Evolutionary conservation across 2,797 vertebrate genomes (phyloP).

Genomic region (Vultur gryphus): DNA sequence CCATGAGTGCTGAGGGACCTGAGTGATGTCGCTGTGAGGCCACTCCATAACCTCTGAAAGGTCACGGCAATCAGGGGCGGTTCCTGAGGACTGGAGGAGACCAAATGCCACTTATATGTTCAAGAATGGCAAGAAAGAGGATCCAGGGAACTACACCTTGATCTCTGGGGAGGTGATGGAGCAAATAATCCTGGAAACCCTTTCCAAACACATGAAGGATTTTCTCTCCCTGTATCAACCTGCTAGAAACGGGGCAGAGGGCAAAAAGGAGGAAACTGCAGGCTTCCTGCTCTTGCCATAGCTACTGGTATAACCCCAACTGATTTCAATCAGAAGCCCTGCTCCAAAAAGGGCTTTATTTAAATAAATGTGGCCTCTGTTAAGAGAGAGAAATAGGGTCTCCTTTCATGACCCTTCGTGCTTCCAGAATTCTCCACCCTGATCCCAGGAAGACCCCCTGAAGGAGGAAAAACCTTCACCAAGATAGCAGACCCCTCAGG

Average conservation of each 20-base stretch:
- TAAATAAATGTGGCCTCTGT: background rate
- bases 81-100: background rate
- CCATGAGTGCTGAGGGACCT: background rate
- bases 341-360: background rate
- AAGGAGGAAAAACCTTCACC: background rate
- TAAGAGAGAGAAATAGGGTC: background rate
- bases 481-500: background rate
- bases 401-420: accelerated
- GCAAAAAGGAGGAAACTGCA: background rate
- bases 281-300: background rate
- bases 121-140: background rate
- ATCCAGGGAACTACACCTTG: background rate
- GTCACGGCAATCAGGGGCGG: background rate
- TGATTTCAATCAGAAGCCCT: background rate
- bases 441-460: background rate
- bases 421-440: background rate
- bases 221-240: background rate
- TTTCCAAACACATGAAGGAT: background rate
- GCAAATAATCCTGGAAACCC: background rate
- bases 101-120: background rate
- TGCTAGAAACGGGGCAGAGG: background rate
- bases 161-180: background rate
- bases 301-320: background rate
- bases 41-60: background rate
- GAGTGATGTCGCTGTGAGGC: background rate